These are phyloP conservation scores for Drosophila vallismaia DNA, from an alignment of 2,888 invertebrate genomes.

Conservation along the genomic window DNA sequence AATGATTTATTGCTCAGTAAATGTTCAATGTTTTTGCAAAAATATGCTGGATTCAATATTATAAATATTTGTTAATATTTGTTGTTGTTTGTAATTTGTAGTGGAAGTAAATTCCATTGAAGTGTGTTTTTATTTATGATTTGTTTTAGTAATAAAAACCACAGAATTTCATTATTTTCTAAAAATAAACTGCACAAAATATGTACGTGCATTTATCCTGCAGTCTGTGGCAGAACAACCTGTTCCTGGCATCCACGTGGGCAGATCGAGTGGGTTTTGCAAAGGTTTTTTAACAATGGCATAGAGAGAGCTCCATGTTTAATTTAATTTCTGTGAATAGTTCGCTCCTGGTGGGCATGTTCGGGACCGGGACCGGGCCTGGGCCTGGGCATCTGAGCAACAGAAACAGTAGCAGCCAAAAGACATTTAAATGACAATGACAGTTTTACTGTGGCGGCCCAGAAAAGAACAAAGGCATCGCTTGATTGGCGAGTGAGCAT, in stretches of 20 bases:
- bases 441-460: constrained; percentile 65
- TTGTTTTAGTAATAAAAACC: constrained; percentile 7
- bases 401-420: constrained; percentile 65
- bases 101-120: too few species aligned
- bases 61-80: too few species aligned
- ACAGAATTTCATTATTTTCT: constrained; percentile 57
- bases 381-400: constrained; percentile 36
- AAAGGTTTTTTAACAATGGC: constrained; percentile 23
- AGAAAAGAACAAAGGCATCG: constrained; percentile 38
- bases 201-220: constrained; percentile 7
- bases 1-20: too few species aligned
- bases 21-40: too few species aligned
- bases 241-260: constrained; percentile 21
- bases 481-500: constrained; percentile 13
- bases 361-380: neutral
- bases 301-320: constrained; percentile 21
- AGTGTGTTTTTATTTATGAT: too few species aligned
- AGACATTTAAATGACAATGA: constrained; percentile 79
- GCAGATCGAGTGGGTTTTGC: neutral
- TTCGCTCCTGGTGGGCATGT: constrained; percentile 6
- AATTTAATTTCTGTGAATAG: constrained; percentile 47
- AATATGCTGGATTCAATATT: too few species aligned
- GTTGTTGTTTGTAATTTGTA: too few species aligned
- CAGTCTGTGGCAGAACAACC: constrained; percentile 25
- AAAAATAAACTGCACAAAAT: constrained; percentile 51